A percentile compares a stretch with the other conserved stretches of the same genome.
phyloP scores from a whole-genome alignment of 2,888 invertebrate genomes.

The Phengaris alcon region DNA sequence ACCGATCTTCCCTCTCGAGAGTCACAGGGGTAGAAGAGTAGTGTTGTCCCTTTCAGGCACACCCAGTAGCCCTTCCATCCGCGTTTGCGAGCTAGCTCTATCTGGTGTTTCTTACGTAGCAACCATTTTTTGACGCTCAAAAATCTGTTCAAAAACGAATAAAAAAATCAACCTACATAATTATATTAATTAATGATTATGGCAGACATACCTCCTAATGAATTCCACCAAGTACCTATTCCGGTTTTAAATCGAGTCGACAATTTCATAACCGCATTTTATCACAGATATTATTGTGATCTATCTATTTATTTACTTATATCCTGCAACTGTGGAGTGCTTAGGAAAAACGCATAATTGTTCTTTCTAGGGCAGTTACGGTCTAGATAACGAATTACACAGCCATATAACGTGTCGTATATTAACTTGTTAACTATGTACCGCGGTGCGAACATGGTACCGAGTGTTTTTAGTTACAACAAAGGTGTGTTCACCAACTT shows the following conservation, averaged over 20 bases:
- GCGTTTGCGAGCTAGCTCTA: slow-evolving; percentile 95
- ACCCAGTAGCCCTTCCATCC: slow-evolving; percentile 99
- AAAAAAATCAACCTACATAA: not conserved
- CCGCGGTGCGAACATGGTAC: not conserved
- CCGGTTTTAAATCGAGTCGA: too few species aligned
- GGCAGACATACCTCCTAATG: too few species aligned
- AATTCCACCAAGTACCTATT: too few species aligned
- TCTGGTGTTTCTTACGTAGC: slow-evolving; percentile 96
- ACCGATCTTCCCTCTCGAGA: slow-evolving; percentile 93
- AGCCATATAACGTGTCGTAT: slow-evolving; percentile 5
- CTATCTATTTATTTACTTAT: not conserved
- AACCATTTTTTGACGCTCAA: slow-evolving; percentile 99
- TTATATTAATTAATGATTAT: too few species aligned
- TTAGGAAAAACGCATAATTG: not conserved
- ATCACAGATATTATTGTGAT: too few species aligned
- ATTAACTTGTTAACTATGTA: slow-evolving; percentile 3
- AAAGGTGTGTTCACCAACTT: slow-evolving; percentile 10
- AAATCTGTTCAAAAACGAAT: slow-evolving; percentile 83
- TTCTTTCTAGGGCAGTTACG: slow-evolving; percentile 8
- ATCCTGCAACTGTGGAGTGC: not conserved
- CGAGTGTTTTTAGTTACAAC: slow-evolving; percentile 18
- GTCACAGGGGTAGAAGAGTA: slow-evolving; percentile 97
- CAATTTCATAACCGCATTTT: not conserved
- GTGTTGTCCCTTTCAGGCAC: slow-evolving; percentile 96
- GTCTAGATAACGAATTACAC: slow-evolving; percentile 12